Percentiles rank a stretch among this genome's conserved stretches.
These are phyloP conservation scores for Azemiops feae DNA, from an alignment of 2,113 vertebrate species.

Conservation along the genomic window DNA sequence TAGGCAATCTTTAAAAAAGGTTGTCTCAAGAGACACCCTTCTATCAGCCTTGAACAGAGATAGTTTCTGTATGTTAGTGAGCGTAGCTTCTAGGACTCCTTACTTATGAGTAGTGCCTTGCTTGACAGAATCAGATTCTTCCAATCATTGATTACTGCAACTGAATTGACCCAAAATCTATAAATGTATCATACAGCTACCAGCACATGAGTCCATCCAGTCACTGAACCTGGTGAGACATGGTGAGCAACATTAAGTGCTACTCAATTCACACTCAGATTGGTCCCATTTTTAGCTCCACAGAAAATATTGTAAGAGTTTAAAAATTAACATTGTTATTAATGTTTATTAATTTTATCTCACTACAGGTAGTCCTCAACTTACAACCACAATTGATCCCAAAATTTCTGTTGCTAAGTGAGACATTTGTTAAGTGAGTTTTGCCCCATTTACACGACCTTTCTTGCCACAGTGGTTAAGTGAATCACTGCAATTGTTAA, in stretches of 20 bases:
- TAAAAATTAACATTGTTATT: neutral
- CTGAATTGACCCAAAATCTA: neutral
- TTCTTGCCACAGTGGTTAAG: too few relatives aligned
- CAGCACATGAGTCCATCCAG: neutral
- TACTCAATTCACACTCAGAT: neutral
- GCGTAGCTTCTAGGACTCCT: constrained; percentile 12
- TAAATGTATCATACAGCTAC: neutral
- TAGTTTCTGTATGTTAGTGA: neutral
- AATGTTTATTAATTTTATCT: neutral
- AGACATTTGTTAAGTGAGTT: neutral
- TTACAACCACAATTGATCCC: neutral
- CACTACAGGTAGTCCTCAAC: neutral
- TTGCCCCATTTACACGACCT: too few relatives aligned
- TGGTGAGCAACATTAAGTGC: neutral
- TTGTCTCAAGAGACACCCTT: neutral
- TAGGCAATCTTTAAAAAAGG: neutral
- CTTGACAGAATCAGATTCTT: constrained; percentile 10
- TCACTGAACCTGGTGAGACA: neutral
- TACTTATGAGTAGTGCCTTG: constrained; percentile 32
- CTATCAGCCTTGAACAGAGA: neutral
- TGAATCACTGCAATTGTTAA: too few relatives aligned
- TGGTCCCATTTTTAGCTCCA: neutral
- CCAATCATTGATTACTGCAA: neutral
- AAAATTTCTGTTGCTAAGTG: neutral
- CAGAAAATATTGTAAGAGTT: neutral